Conservation (phyloP, 37 sponge, comb jelly and placozoan species). For the Agelas oroides region DNA sequence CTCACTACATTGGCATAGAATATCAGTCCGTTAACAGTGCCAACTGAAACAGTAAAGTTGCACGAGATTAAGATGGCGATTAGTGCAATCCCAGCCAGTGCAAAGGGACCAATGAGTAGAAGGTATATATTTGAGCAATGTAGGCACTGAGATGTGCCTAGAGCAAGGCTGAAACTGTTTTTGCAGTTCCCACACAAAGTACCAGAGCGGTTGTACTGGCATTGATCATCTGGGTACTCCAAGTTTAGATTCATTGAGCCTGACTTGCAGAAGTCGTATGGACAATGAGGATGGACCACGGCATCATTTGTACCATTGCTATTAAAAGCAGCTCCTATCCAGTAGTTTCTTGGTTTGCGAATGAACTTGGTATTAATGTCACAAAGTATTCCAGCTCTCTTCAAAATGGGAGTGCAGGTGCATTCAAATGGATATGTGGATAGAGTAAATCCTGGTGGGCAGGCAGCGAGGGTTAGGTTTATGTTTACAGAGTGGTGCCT, state of each 20-base stretch:
- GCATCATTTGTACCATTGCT: background rate
- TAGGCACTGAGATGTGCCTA: background rate
- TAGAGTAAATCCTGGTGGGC: no score
- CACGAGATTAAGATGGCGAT: background rate
- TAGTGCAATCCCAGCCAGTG: background rate
- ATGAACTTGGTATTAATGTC: background rate
- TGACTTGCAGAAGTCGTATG: slow-evolving; percentile 5
- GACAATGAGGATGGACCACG: background rate
- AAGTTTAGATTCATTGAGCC: background rate
- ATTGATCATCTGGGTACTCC: slow-evolving; percentile 7
- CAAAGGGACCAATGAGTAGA: background rate
- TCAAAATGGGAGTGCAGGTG: background rate
- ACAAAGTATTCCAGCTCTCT: background rate
- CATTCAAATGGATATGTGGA: background rate
- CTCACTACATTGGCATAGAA: slow-evolving; percentile 13
- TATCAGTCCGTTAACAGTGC: slow-evolving; percentile 18
- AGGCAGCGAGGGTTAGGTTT: no score
- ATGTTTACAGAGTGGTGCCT: no score
- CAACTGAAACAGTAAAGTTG: slow-evolving; percentile 29
- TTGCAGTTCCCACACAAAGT: slow-evolving; percentile 6
- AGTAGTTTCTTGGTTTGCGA: background rate
- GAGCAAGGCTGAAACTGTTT: background rate
- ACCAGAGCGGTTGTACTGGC: background rate
- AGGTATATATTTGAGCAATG: background rate
- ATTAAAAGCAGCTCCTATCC: background rate